Percentiles rank a stretch among this genome's conserved stretches.
Conservation (phyloP, 35 echinoderm and acorn worm species). For the Holothuria glaberrima region DNA sequence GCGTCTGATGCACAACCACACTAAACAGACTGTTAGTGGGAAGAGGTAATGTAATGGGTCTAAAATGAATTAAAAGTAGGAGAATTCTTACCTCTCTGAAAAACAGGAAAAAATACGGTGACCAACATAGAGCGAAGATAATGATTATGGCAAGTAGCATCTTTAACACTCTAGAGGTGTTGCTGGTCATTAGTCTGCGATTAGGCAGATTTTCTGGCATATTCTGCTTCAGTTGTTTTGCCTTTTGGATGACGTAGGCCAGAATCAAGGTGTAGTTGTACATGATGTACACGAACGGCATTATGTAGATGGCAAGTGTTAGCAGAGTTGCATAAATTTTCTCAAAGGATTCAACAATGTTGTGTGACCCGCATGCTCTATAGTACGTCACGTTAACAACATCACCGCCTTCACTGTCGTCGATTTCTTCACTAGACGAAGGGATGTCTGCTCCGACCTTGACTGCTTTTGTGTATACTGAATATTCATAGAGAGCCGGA, state of each 20-base stretch:
- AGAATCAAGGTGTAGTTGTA: slow-evolving; percentile 53
- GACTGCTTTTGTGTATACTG: slow-evolving; percentile 36
- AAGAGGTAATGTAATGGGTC: no score
- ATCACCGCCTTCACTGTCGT: neutral
- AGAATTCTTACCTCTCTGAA: slow-evolving; percentile 68
- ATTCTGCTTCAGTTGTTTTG: neutral
- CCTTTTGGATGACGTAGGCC: slow-evolving; percentile 23
- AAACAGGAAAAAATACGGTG: slow-evolving; percentile 69
- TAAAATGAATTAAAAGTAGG: no score
- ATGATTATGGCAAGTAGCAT: slow-evolving; percentile 57
- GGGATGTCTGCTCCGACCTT: neutral
- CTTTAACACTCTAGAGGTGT: slow-evolving; percentile 43
- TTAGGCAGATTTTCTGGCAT: neutral
- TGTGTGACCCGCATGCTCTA: slow-evolving; percentile 65
- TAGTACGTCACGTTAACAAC: slow-evolving; percentile 43
- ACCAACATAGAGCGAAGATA: slow-evolving; percentile 55
- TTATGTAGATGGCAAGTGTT: slow-evolving; percentile 26
- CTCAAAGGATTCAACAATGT: slow-evolving; percentile 56
- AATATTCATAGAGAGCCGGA: slow-evolving; percentile 71
- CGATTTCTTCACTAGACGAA: slow-evolving; percentile 45
- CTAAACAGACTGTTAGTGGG: no score
- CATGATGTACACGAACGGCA: slow-evolving; percentile 52
- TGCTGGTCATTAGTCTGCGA: neutral
- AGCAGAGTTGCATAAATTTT: slow-evolving; percentile 60
- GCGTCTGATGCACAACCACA: neutral